Evolutionary conservation across 1,140 invertebrate genomes (phyloP).

Genomic region (Ceratitis capitata): DNA sequence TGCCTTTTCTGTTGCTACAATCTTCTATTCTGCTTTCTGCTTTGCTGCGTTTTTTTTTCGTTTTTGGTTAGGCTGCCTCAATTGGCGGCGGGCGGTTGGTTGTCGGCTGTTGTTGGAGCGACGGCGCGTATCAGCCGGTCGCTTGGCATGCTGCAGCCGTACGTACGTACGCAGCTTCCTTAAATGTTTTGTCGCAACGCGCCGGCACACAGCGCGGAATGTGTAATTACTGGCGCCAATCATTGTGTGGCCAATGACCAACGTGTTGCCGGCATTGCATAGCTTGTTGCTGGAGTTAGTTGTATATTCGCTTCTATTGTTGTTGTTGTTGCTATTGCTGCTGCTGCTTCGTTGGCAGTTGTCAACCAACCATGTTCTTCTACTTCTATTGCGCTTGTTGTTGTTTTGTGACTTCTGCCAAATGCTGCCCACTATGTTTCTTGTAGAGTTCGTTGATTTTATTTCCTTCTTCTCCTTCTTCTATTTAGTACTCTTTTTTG

Average conservation of each 20-base stretch:
- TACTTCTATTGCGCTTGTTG: background rate
- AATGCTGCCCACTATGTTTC: background rate
- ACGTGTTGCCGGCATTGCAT: background rate
- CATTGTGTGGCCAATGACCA: slow-evolving; percentile 42
- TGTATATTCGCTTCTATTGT: background rate
- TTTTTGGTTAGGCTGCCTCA: background rate
- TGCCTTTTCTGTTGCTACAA: background rate
- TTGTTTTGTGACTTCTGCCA: background rate
- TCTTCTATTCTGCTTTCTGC: no score
- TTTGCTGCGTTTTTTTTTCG: background rate
- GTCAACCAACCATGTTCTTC: background rate
- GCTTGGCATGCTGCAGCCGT: background rate
- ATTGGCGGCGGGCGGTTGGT: background rate
- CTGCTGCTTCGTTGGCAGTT: background rate
- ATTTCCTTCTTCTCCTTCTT: no score
- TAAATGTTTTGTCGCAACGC: slow-evolving; percentile 37
- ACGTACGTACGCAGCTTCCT: slow-evolving; percentile 15
- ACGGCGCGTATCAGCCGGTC: background rate
- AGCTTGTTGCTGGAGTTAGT: background rate
- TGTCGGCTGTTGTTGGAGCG: background rate
- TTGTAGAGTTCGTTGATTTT: background rate
- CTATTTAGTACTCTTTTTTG: no score
- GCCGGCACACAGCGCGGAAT: slow-evolving; percentile 39
- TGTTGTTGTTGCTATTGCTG: background rate
- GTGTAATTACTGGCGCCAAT: slow-evolving; percentile 45